Percentiles rank a stretch among this genome's conserved stretches.
Evolutionary conservation across 2,888 invertebrate genomes (phyloP).

Genomic region (Morinoia aosen): DNA sequence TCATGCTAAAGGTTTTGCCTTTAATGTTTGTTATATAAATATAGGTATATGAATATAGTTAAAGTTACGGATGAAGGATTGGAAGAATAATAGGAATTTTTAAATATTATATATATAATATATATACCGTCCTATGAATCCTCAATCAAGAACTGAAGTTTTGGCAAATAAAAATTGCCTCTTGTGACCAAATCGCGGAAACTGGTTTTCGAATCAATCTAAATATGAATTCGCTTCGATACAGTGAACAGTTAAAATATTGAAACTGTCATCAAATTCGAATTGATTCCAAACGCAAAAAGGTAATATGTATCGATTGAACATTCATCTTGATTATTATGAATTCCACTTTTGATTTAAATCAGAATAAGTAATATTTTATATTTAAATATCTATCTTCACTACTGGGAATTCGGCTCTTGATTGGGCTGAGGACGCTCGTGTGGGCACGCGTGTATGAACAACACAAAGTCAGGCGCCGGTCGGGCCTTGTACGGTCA

Average conservation of each 20-base stretch:
- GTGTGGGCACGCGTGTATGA: neutral
- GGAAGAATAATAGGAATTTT: neutral
- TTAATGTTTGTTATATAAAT: neutral
- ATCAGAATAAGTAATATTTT: neutral
- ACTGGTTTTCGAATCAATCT: too few species aligned
- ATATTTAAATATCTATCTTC: neutral
- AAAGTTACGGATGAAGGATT: neutral
- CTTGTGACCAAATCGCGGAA: neutral
- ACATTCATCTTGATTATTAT: neutral
- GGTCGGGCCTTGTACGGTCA: neutral
- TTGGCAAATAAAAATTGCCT: neutral
- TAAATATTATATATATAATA: neutral
- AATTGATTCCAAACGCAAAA: neutral
- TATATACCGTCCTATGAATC: neutral
- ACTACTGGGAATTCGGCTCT: neutral
- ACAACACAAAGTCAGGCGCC: neutral
- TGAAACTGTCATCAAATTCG: neutral
- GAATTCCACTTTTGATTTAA: neutral
- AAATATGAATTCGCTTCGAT: neutral
- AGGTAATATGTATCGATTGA: neutral
- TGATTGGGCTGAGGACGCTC: neutral
- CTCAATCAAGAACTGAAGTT: constrained; percentile 18
- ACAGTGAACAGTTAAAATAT: neutral
- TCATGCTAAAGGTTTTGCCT: neutral
- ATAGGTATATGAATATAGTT: neutral